Conservation (phyloP, 2,797 vertebrate genomes). For the Xerus rutilus region DNA sequence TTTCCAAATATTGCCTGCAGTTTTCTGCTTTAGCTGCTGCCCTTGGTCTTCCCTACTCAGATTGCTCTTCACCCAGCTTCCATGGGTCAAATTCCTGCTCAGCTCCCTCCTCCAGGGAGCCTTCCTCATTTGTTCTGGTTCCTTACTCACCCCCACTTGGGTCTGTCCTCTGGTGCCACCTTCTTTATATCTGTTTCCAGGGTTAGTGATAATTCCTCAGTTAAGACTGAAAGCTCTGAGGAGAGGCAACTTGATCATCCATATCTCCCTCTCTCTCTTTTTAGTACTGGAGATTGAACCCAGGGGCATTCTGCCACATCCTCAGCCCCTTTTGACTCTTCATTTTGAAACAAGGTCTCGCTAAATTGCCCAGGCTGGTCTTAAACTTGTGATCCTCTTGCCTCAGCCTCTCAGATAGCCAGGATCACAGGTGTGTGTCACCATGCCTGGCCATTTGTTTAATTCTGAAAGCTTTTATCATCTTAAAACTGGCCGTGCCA, state of each 20-base stretch:
- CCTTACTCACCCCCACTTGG: too few species aligned
- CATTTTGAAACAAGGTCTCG: background rate
- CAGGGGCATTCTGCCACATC: background rate
- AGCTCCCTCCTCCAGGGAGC: background rate
- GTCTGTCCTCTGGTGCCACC: background rate
- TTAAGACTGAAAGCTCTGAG: background rate
- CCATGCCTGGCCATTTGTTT: background rate
- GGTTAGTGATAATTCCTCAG: background rate
- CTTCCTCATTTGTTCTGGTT: background rate
- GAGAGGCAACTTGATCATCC: background rate
- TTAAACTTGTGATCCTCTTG: background rate
- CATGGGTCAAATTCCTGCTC: background rate
- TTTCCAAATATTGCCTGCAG: background rate
- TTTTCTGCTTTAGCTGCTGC: background rate
- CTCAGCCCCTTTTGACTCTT: background rate
- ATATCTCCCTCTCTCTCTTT: too few species aligned
- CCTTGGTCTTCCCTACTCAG: background rate
- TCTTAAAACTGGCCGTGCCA: background rate
- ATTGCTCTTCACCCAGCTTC: background rate
- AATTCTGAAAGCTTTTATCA: slow-evolving; percentile 35
- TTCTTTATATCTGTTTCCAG: background rate
- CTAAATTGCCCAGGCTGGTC: background rate
- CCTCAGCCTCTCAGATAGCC: background rate
- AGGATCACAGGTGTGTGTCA: background rate
- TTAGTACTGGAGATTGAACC: background rate